Evolutionary conservation across 2,888 invertebrate species (phyloP).

Genomic region (Calameuta idolon): DNA sequence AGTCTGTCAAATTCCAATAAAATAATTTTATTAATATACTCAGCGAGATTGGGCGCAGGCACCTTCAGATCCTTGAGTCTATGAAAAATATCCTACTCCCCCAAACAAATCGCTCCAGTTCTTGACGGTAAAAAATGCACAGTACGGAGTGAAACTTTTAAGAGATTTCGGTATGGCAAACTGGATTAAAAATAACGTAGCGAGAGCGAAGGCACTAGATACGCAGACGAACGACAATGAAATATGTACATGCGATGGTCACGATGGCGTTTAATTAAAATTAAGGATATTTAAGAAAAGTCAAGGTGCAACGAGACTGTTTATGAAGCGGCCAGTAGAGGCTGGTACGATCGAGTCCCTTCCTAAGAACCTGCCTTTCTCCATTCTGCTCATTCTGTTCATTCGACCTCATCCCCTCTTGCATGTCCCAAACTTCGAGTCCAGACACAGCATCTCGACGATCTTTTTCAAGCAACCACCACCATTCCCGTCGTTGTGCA

Average conservation of each 20-base stretch:
- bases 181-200: neutral
- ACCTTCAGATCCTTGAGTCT: neutral
- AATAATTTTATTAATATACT: neutral
- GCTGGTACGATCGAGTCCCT: conserved; percentile 44
- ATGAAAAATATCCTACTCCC: neutral
- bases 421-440: conserved; percentile 28
- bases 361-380: conserved; percentile 38
- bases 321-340: conserved; percentile 40
- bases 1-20: neutral
- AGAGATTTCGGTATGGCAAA: neutral
- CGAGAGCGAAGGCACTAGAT: neutral
- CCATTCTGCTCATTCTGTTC: conserved; percentile 19
- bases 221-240: conserved; percentile 32
- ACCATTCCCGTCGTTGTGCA: conserved; percentile 38
- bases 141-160: neutral
- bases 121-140: neutral
- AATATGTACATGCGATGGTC: neutral
- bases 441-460: conserved; percentile 42
- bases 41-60: neutral
- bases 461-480: conserved; percentile 45
- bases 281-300: conserved; percentile 46
- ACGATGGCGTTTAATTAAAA: conserved; percentile 8
- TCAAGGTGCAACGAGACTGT: conserved; percentile 42
- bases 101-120: neutral
- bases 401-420: conserved; percentile 25